Base-by-base conservation (phyloP, 2,113 vertebrate genomes). In the Bettongia penicillata region DNA sequence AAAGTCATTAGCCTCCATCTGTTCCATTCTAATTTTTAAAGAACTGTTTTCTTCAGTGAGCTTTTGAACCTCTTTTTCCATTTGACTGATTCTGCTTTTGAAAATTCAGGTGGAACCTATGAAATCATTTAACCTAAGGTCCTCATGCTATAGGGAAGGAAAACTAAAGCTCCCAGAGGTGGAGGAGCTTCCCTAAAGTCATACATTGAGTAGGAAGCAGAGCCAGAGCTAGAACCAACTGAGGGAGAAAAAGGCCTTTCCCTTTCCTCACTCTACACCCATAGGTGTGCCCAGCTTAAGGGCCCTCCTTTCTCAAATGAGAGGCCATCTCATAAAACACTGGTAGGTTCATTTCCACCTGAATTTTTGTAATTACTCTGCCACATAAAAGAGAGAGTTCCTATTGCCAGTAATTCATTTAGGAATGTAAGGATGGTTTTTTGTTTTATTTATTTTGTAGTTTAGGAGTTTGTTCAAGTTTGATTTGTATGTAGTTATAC, bases 401-500 rank as follows among this genome's bases (percentile, higher is more conserved):
- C 93, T 22, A 90, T 95, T 97, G 89, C 93, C 93, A 57, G 91
- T 57, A 94, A 22, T 68, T 93, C 49, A 11, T 93, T 43, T 90
- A 93, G 95, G 49, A 96, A 96, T 28, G n/a, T 68, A 68, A 61
- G 92, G 93, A 43, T 91, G 53, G 53, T 51, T 51, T 51, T 51
- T 51, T 51, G 26, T 2, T 57, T 57, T 31, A 1, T 55, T 55
- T 8, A 1, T 31, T 31, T 31, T 61, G 57, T 61, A 31, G 28
- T 31, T 31, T 61, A 61, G 28, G 28, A 61, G 53, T 61, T 53
- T 0, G 0, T 28, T 94, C 92, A 96, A 91, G 47, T 92, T 96
- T 95, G 92, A 93, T 94, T 94, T 89, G 93, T 93, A 53, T 95
- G 89, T 94, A 95, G 19, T 95, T 96, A 91, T 61, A 61, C 10